Base-by-base conservation (phyloP, 2,888 invertebrate species). In the Stenichneumon culpator region DNA sequence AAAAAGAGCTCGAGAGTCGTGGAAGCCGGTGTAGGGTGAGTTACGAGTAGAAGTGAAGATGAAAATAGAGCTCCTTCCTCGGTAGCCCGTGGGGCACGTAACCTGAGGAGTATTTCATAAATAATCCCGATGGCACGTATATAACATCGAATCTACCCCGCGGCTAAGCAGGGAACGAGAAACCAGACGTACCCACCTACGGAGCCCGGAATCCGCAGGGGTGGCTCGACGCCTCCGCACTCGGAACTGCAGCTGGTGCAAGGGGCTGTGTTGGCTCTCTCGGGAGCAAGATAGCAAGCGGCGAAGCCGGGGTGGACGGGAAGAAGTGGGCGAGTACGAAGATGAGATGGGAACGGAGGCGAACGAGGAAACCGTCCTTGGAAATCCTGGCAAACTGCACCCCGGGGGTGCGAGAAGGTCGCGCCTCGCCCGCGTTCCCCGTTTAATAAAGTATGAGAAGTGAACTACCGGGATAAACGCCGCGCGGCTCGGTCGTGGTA, bases 391-490 rank as follows among this genome's bases (percentile, higher is more conserved):
- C 79, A 78, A 82, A 83, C 82, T 86, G 69, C 60, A 57, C 68
- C 74, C 79, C 67, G 39, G 44, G 44, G 75, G 65, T 19, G 25
- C 69, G 65, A 69, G 65, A 65, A 57, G 54, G 67, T 50, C 74
- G 68, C 57, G 70, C 67, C 39, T 32, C 44, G 63, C 67, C 32
- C 57, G 32, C 47, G 32, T 72, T 69, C 63, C 72, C 65, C 84
- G 80, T 86, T 88, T 86, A 87, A 88, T 88, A 88, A 84, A 82
- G 67, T 83, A 86, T 86, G 86, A 83, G 87, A 83, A 82, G 28
- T 69, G 74, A 83, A 75, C 73, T 83, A 69, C 75, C 73, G 65
- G 73, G 44, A 22, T 72, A 84, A 75, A 79, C 73, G 81, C 83
- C 70, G 47, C 80, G 54, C 67, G 32, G 70, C 32, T n/a, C 22